Evolutionary conservation across 2,888 invertebrate genomes (phyloP), one percentile per base, ranked within the genome.

Genomic region (Apocheima hispidaria): DNA sequence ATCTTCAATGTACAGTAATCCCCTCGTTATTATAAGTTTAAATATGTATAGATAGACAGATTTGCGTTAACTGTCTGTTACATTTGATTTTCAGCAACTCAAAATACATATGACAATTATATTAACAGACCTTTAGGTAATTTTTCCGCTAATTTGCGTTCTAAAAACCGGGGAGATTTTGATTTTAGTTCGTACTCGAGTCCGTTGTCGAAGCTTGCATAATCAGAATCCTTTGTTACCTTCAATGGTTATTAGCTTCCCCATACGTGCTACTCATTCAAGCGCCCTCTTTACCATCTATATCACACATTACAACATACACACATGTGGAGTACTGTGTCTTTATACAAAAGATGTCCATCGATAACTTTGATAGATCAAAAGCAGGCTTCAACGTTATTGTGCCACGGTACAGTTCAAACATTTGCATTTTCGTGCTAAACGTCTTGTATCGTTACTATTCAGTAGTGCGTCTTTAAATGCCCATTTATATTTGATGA

Each of bases 401-500:
- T 30, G 26, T n/a, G 55, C 48, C 55, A 55, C 28, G 55, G 12
- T 55, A 5, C 14, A 9, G 28, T 5, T 28, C 6, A 9, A n/a
- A 14, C 4, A 30, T 30, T 28, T 20, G 3, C 35, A 20, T 18
- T n/a, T n/a, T n/a, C n/a, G 6, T n/a, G 36, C 26, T 26, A 38
- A 33, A 43, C 16, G 16, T 48, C 56, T 43, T 33, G 26, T 21
- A 41, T n/a, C 1, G 20, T 67, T 65, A 38, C 20, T 59, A 54
- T 65, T 63, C 63, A 44, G 40, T 12, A 36, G 59, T 55, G 63
- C 36, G 61, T 23, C 20, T 48, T 36, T 62, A 58, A 66, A 61
- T 66, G 64, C n/a, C 62, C 66, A 69, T 69, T 66, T 68, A 60
- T 66, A 64, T 64, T 63, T 60, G 53, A 51, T n/a, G 12, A 14